These are phyloP conservation scores for Xyrauchen texanus DNA, from an alignment of 2,113 vertebrate genomes.

Conservation along the genomic window DNA sequence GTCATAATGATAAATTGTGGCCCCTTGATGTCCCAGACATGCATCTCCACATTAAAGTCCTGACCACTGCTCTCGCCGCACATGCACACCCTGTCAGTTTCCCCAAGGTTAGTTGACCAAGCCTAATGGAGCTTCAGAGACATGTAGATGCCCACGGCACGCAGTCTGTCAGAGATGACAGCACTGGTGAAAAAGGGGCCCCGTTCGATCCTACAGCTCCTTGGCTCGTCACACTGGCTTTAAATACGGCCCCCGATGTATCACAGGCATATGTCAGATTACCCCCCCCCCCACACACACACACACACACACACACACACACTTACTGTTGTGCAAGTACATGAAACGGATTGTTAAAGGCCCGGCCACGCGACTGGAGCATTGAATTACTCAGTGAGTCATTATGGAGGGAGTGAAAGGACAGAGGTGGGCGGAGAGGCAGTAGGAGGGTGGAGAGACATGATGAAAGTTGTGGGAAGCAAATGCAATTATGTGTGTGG, in stretches of 20 bases:
- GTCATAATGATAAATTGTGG: conserved; percentile 61
- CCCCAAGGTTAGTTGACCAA: conserved; percentile 47
- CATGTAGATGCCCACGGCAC: conserved; percentile 43
- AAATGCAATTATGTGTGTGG: no score
- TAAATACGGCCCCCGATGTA: conserved; percentile 17
- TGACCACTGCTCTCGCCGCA: conserved; percentile 44
- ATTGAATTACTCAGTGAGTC: no score
- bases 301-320: no score
- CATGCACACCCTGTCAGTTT: conserved; percentile 46
- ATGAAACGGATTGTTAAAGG: conserved; percentile 27
- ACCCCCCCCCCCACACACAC: no score
- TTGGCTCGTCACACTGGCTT: conserved; percentile 1
- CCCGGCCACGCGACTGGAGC: conserved; percentile 1
- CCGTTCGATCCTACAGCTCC: background rate
- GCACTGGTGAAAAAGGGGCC: background rate
- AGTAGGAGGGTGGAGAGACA: background rate
- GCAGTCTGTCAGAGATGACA: conserved; percentile 14
- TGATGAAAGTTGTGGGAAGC: no score
- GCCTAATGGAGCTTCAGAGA: conserved; percentile 46
- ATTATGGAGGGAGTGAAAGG: background rate
- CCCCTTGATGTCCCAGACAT: conserved; percentile 13
- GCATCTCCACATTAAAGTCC: conserved; percentile 44
- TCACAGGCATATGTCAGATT: background rate
- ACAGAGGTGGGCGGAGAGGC: conserved; percentile 1
- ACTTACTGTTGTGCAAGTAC: background rate